phyloP scores from a whole-genome alignment of 2,113 vertebrate species.

The Pleuronectes platessa region DNA sequence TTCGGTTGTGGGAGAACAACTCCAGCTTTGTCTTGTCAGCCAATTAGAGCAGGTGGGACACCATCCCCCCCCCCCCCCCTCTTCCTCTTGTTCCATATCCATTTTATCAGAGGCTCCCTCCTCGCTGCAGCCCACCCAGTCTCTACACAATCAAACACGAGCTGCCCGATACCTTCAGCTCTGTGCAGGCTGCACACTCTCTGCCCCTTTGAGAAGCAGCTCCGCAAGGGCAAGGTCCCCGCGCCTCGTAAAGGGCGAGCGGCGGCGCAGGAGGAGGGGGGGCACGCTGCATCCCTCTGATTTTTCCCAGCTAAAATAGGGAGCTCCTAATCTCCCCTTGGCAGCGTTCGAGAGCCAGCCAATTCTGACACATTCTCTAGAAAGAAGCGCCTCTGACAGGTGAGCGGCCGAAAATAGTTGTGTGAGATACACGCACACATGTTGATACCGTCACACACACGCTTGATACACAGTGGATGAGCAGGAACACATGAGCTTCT shows the following conservation, averaged over 20 bases:
- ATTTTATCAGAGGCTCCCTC: slow-evolving; percentile 16
- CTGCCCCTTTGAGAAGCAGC: slow-evolving; percentile 30
- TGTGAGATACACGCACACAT: slow-evolving; percentile 48
- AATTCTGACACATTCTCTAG: slow-evolving; percentile 83
- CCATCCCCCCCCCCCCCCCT: slow-evolving; percentile 4
- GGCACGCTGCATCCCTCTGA: slow-evolving; percentile 66
- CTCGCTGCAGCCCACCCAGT: slow-evolving; percentile 40
- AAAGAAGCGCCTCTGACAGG: slow-evolving; percentile 83
- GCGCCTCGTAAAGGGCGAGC: slow-evolving; percentile 32
- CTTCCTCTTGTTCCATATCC: background rate
- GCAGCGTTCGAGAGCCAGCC: slow-evolving; percentile 74
- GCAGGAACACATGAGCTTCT: background rate
- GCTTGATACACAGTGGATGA: slow-evolving; percentile 2
- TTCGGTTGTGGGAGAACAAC: slow-evolving; percentile 40
- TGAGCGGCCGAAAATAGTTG: slow-evolving; percentile 81
- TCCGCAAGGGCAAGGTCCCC: slow-evolving; percentile 37
- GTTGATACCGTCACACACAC: slow-evolving; percentile 25
- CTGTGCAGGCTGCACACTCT: slow-evolving; percentile 11
- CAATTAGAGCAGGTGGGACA: slow-evolving; percentile 61
- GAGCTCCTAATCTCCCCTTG: slow-evolving; percentile 81
- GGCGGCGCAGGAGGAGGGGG: background rate
- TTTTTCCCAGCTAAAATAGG: slow-evolving; percentile 85
- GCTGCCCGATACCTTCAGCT: slow-evolving; percentile 22
- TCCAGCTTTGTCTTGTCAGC: slow-evolving; percentile 51
- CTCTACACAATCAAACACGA: slow-evolving; percentile 37